Evolutionary conservation across 1,140 invertebrate species (phyloP), one percentile per base, ranked within the genome.

Genomic region (Neodiprion pinetum): DNA sequence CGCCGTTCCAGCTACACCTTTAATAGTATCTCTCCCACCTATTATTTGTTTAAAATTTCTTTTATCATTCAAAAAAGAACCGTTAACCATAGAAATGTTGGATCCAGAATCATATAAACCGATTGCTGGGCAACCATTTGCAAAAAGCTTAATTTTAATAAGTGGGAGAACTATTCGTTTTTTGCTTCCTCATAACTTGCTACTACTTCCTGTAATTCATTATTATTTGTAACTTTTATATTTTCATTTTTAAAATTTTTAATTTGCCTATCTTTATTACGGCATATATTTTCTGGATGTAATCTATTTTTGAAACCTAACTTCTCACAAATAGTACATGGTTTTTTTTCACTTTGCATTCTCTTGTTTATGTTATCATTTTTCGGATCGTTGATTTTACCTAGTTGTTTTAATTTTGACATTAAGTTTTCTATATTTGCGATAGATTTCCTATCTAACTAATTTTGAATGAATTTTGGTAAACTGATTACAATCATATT

Each of bases 81-180:
- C 17, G 17, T 17, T 17, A 17, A 17, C 17, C 17, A 17, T 17
- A 17, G 17, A 17, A 17, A 17, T 17, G 17, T 17, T 17, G 17
- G 17, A 17, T 17, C 17, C 17, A 17, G 78, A 78, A 77, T 48
- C 14, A 75, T 80, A 78, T 69, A 75, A 17, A 7, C 61, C 77
- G 48, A 66, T n/a, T 11, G 72, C 74, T 73, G 67, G 48, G 9
- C 70, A 47, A 1, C 71, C 66, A 48, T 80, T 75, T 17, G 75
- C 11, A 11, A 61, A 1, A 68, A 80, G 48, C 48, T 74, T 75
- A 10, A 80, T 8, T 72, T 71, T 77, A n/a, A 80, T 80, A 67
- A 80, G 76, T 76, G 77, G 77, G 74, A 71, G 21, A 1, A 70
- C 40, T 53, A 48, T 49, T 75, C 71, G 78, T 79, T 79, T 78